phyloP scores from a whole-genome alignment of 2,888 invertebrate genomes.

The Apamea anceps region DNA sequence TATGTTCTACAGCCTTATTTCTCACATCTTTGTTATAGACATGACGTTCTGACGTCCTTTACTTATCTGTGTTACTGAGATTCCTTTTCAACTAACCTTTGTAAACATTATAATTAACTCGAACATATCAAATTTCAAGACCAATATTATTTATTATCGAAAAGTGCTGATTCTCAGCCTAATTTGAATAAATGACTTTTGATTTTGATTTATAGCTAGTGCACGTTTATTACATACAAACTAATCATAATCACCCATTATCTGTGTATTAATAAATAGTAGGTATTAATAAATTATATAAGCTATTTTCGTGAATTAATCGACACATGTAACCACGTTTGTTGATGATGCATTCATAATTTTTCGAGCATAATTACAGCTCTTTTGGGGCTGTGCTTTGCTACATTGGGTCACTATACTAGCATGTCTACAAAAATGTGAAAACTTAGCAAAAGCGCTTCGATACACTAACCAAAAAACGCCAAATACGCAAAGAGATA shows the following conservation, averaged over 20 bases:
- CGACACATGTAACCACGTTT: background rate
- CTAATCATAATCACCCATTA: conserved; percentile 23
- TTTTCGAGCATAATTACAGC: background rate
- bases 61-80: conserved; percentile 2
- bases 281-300: conserved; percentile 38
- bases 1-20: background rate
- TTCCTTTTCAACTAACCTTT: conserved; percentile 9
- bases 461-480: background rate
- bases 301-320: conserved; percentile 18
- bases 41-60: background rate
- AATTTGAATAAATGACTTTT: no score
- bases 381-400: background rate
- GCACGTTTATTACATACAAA: conserved; percentile 18
- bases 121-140: conserved; percentile 10
- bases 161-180: no score
- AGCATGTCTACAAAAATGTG: background rate
- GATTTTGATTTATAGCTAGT: background rate
- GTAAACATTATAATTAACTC: conserved; percentile 20
- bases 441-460: background rate
- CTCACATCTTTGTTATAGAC: conserved; percentile 1
- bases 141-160: conserved; percentile 1
- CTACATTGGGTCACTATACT: background rate
- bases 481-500: background rate
- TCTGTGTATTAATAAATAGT: no score
- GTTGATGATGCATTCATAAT: background rate